Evolutionary conservation across 2,113 vertebrate species (phyloP), one percentile per base, ranked within the genome.

Genomic region (Cheirogaleus medius): DNA sequence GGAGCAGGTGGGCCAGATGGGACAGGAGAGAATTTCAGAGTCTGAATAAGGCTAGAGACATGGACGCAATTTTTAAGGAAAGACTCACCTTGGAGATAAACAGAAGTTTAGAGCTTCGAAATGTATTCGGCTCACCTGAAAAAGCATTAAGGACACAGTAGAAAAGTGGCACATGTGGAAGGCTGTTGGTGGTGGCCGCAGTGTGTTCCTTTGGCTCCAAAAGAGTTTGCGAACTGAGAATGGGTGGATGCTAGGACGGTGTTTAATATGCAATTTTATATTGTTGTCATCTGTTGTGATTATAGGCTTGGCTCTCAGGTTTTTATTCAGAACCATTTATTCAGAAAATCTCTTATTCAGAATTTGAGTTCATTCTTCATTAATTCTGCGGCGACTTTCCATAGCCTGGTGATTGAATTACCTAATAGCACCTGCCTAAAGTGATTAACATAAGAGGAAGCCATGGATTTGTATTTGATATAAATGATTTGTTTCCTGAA

Each of bases 391-490:
- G 97, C 8, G 77, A 90, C 71, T 90, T 97, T 97, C 92, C 3
- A 20, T 85, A 81, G 71, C 87, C 93, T 84, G 82, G 93, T 90
- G 97, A 98, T 97, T 97, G 96, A 98, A 97, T 97, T 97, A 96
- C 93, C 90, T 97, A 97, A 98, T 86, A 97, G 87, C 95, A 98
- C 97, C 96, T 97, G 97, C 96, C 97, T 95, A 96, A 97, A 96
- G 94, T 97, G 96, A 98, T 97, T 97, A 97, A 95, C 81, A 78
- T 87, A 93, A 94, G 85, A 97, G 95, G 96, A 97, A 97, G 93
- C 95, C 90, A 20, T 47, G 71, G 92, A 97, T 89, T 97, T 96
- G 92, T 97, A 77, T 96, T 96, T 97, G 95, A 97, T 98, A 93
- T 68, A 96, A 98, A 97, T 90, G 91, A 95, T 97, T 94, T 95